Conservation (phyloP, 2,888 invertebrate genomes). For the Colostygia pectinataria region DNA sequence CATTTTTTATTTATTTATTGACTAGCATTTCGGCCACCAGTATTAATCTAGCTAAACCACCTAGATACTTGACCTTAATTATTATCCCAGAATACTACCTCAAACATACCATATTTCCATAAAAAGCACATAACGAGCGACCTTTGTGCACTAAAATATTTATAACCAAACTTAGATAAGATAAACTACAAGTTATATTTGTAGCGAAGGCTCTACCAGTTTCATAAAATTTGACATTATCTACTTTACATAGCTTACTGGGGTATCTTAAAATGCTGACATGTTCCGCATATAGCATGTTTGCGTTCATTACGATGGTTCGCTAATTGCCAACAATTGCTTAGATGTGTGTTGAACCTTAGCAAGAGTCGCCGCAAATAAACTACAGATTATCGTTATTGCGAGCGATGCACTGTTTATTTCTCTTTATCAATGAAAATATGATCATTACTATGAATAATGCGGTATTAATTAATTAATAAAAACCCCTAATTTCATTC, state of each 20-base stretch:
- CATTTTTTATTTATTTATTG: no score
- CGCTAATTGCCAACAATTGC: slow-evolving; percentile 78
- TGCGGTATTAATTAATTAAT: slow-evolving; percentile 14
- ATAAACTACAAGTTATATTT: no score
- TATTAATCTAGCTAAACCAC: no score
- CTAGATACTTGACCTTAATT: no score
- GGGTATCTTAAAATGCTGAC: slow-evolving; percentile 3
- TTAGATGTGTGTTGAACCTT: slow-evolving; percentile 78
- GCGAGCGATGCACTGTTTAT: slow-evolving; percentile 48
- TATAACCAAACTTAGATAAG: no score
- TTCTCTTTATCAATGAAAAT: slow-evolving; percentile 48
- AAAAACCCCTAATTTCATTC: slow-evolving; percentile 19
- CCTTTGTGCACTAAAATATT: no score
- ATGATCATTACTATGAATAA: slow-evolving; percentile 20
- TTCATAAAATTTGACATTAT: no score
- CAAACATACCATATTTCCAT: no score
- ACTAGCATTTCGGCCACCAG: no score
- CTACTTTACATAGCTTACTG: not conserved
- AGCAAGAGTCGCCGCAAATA: slow-evolving; percentile 56
- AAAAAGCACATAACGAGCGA: no score
- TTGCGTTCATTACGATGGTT: slow-evolving; percentile 65
- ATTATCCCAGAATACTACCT: no score
- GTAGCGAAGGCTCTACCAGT: no score
- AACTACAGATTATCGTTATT: slow-evolving; percentile 46
- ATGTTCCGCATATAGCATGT: slow-evolving; percentile 69